Evolutionary conservation across 2,113 vertebrate genomes (phyloP).

Genomic region (Plectropomus leopardus): DNA sequence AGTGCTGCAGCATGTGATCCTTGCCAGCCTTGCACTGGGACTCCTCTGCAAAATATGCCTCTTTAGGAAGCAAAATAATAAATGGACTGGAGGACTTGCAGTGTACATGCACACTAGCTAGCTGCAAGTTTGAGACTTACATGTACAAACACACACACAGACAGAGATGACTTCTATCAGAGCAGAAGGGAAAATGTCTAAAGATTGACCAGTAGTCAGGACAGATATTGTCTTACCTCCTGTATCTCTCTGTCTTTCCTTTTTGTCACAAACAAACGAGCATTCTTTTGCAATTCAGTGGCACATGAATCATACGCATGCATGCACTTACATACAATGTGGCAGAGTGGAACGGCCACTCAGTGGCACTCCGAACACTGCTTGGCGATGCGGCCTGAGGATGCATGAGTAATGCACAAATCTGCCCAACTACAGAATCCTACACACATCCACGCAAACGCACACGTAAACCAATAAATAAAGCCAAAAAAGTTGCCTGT

Average conservation of each 20-base stretch:
- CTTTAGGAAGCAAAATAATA: constrained; percentile 8
- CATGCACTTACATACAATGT: constrained; percentile 66
- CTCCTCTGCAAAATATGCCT: constrained; percentile 40
- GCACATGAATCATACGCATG: constrained; percentile 61
- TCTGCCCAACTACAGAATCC: constrained; percentile 75
- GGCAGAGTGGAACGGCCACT: constrained; percentile 64
- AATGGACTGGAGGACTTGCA: constrained; percentile 22
- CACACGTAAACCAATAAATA: constrained; percentile 24
- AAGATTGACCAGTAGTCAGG: neutral
- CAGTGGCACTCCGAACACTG: constrained; percentile 57
- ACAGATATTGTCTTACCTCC: constrained; percentile 6
- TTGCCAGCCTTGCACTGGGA: constrained; percentile 30
- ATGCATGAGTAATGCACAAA: constrained; percentile 79
- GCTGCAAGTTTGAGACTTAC: constrained; percentile 4
- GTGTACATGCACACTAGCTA: neutral
- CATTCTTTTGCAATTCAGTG: constrained; percentile 41
- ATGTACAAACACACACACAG: neutral
- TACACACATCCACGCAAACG: constrained; percentile 46
- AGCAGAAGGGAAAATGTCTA: constrained; percentile 1
- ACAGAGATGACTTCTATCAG: neutral
- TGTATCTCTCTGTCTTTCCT: neutral
- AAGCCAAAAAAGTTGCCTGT: constrained; percentile 24
- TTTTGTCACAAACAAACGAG: constrained; percentile 38
- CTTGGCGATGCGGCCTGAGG: constrained; percentile 60
- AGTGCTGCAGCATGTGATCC: constrained; percentile 16